These are phyloP conservation scores for Australoheros facetus DNA, from an alignment of 2,797 vertebrate genomes.

Conservation along the genomic window DNA sequence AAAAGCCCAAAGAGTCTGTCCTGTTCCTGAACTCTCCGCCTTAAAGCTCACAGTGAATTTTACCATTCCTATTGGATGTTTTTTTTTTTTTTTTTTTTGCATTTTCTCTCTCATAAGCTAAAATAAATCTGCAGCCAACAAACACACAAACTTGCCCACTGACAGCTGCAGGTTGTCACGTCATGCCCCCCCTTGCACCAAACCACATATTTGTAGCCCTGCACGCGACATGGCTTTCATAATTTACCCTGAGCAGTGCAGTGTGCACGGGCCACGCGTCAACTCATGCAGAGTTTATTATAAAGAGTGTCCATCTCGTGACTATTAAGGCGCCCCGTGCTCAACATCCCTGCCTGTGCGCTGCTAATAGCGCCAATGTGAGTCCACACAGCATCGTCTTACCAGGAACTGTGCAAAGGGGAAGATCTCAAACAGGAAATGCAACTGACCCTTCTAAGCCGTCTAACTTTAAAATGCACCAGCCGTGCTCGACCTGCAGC, in stretches of 20 bases:
- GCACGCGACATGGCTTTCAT: slow-evolving; percentile 18
- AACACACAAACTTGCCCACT: slow-evolving; percentile 36
- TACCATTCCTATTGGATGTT: slow-evolving; percentile 64
- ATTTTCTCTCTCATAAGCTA: slow-evolving; percentile 56
- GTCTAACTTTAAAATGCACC: slow-evolving; percentile 89
- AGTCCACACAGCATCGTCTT: slow-evolving; percentile 83
- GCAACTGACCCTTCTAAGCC: slow-evolving; percentile 86
- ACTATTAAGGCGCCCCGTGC: slow-evolving; percentile 73
- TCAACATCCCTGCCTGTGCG: slow-evolving; percentile 64
- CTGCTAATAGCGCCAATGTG: slow-evolving; percentile 82
- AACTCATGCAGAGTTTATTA: slow-evolving; percentile 51
- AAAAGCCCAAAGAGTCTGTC: slow-evolving; percentile 24
- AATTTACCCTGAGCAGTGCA: slow-evolving; percentile 28
- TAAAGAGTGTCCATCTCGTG: slow-evolving; percentile 75
- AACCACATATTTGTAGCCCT: slow-evolving; percentile 17
- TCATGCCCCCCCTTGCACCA: slow-evolving; percentile 26
- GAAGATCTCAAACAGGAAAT: slow-evolving; percentile 91
- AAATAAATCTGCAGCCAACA: slow-evolving; percentile 49
- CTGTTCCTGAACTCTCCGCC: slow-evolving; percentile 50
- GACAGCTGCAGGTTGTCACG: slow-evolving; percentile 61
- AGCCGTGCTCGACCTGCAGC: slow-evolving; percentile 80
- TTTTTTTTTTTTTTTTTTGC: slow-evolving; percentile 5
- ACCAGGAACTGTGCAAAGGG: slow-evolving; percentile 89
- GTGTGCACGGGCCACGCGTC: slow-evolving; percentile 34
- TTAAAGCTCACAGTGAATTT: slow-evolving; percentile 44